Evolutionary conservation across 2,888 invertebrate species (phyloP), one percentile per base, ranked within the genome.

Genomic region (Volucella inflata): DNA sequence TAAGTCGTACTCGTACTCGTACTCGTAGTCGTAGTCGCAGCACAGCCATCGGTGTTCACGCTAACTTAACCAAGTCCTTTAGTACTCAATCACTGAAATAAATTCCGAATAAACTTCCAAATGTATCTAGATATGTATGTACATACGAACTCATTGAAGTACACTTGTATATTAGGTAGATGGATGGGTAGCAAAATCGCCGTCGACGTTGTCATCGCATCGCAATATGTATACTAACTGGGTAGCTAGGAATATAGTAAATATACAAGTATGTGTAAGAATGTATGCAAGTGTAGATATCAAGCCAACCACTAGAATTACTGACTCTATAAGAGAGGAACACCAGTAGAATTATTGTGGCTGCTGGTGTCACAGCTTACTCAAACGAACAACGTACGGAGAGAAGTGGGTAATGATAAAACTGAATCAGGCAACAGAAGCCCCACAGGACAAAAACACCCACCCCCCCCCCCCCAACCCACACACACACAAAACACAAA

Each of bases 61-160:
- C 62, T 53, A 64, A 64, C 53, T 64, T 74, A 74, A 74, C 72
- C 72, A 64, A 64, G 72, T 64, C 72, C 72, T 74, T 74, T 62
- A 74, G 72, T 74, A 74, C 72, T 74, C 72, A 74, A 74, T 74
- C 62, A 74, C 62, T 74, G 72, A 74, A 74, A 74, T 64, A 74
- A 74, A 74, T 72, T 72, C 36, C 53, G 72, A 62, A 72, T 72
- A 62, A 72, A 72, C 62, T 72, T 53, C 36, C 42, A 62, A 71
- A 71, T 71, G 50, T 53, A 60, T 60, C 60, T 51, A 59, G 17
- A 60, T 36, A 64, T 2, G 46, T 30, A 48, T 21, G 30, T 30
- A 30, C 30, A 30, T 30, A 30, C 6, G 1, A 30, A 30, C 30
- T 6, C 30, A 6, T 30, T 12, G 0, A 42, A 17, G 12, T n/a